phyloP scores from a whole-genome alignment of 2,888 invertebrate genomes.

The Cynaeus angustus region DNA sequence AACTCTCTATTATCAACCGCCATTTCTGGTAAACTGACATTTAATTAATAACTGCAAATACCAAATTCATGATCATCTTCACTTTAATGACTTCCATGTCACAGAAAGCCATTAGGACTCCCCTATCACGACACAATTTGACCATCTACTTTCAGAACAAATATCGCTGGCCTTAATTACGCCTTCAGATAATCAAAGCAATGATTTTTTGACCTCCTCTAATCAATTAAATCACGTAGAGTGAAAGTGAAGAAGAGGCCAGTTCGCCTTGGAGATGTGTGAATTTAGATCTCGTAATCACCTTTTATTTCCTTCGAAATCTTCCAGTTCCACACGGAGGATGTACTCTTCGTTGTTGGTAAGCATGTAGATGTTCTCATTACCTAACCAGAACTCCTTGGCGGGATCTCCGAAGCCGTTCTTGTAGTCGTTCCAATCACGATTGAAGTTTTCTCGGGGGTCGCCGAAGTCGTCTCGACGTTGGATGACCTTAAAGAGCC shows the following conservation, averaged over 20 bases:
- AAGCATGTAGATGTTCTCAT: conserved; percentile 94
- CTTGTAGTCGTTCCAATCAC: conserved; percentile 94
- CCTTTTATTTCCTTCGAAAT: conserved; percentile 95
- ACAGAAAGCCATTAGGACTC: conserved; percentile 8
- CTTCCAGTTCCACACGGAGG: conserved; percentile 90
- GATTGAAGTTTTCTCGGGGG: conserved; percentile 91
- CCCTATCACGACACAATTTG: conserved; percentile 32
- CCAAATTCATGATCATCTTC: conserved; percentile 16
- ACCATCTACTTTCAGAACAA: conserved; percentile 12
- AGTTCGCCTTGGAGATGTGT: conserved; percentile 55
- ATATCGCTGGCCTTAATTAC: conserved; percentile 32
- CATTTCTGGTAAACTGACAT: conserved; percentile 11
- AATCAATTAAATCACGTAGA: conserved; percentile 36
- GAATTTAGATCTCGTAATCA: conserved; percentile 64
- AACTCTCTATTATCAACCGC: conserved; percentile 6
- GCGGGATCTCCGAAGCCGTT: conserved; percentile 94
- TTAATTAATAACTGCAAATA: conserved; percentile 11
- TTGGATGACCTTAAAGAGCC: conserved; percentile 84
- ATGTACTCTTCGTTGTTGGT: conserved; percentile 94
- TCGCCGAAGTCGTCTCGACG: conserved; percentile 91
- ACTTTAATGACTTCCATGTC: conserved; percentile 10
- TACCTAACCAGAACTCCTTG: conserved; percentile 94
- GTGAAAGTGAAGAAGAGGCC: conserved; percentile 61
- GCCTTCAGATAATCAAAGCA: conserved; percentile 16
- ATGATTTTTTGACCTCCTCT: conserved; percentile 13